phyloP scores from a whole-genome alignment of 2,113 vertebrate species.

The Chaetodon trifascialis region DNA sequence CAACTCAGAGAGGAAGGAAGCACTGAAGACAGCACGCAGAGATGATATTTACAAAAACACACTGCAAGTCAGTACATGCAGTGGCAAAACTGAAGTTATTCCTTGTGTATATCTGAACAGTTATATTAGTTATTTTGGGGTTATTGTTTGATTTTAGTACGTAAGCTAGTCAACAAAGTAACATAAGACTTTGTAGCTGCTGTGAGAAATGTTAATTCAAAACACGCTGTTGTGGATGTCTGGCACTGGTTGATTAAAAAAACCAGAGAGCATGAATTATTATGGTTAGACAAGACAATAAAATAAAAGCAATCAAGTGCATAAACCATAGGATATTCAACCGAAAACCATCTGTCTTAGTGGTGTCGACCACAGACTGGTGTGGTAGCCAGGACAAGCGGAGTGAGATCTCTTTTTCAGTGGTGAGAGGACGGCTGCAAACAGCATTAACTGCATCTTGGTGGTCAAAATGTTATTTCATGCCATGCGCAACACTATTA shows the following conservation, averaged over 20 bases:
- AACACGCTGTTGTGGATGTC: background rate
- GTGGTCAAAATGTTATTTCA: background rate
- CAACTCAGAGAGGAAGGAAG: background rate
- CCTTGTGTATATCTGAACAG: background rate
- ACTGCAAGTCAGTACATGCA: background rate
- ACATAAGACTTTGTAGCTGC: background rate
- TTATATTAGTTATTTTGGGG: background rate
- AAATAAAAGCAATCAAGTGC: slow-evolving; percentile 3
- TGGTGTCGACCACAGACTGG: background rate
- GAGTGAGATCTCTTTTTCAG: background rate
- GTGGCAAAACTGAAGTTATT: background rate
- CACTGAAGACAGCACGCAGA: background rate
- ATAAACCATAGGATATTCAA: background rate
- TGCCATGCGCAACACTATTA: background rate
- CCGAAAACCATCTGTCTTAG: background rate
- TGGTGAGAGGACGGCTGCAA: background rate
- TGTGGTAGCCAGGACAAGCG: background rate
- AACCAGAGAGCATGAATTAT: background rate
- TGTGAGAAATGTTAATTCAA: background rate
- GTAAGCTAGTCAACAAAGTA: background rate
- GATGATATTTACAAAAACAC: background rate
- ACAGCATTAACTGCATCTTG: background rate
- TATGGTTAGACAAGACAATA: slow-evolving; percentile 1
- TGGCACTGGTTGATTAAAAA: background rate
- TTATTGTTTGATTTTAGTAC: background rate